phyloP scores from a whole-genome alignment of 2,113 vertebrate species.

The Equus przewalskii region DNA sequence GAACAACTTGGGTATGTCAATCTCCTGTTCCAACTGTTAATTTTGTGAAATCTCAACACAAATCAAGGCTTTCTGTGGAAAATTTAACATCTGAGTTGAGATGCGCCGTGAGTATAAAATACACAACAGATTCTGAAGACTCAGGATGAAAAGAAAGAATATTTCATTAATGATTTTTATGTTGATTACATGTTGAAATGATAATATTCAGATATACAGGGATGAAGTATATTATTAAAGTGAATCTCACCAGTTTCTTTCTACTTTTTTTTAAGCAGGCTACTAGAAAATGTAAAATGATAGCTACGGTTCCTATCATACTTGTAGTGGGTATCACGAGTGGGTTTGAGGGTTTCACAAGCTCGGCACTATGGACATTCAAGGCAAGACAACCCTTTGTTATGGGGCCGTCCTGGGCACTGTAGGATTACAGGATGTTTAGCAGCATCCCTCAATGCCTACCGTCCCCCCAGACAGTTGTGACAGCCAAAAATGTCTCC shows the following conservation, averaged over 20 bases:
- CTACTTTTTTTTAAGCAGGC: background rate
- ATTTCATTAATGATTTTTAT: constrained; percentile 25
- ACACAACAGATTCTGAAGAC: background rate
- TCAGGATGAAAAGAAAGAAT: background rate
- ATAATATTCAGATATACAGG: background rate
- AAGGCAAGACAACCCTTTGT: background rate
- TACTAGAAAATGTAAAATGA: background rate
- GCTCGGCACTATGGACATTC: background rate
- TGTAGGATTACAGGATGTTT: background rate
- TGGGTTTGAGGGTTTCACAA: background rate
- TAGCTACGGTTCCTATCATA: background rate
- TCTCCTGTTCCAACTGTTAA: background rate
- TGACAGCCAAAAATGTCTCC: background rate
- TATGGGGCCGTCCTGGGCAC: background rate
- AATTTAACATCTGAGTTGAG: background rate
- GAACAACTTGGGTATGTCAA: background rate
- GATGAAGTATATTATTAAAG: background rate
- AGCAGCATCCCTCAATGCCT: background rate
- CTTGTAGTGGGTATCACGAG: background rate
- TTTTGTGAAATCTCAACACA: background rate
- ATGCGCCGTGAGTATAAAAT: background rate
- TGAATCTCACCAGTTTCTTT: background rate
- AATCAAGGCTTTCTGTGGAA: background rate
- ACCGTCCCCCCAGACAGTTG: background rate
- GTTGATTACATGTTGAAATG: background rate